These are phyloP conservation scores for Macropodus opercularis DNA, from an alignment of 2,797 vertebrate species.

Conservation along the genomic window DNA sequence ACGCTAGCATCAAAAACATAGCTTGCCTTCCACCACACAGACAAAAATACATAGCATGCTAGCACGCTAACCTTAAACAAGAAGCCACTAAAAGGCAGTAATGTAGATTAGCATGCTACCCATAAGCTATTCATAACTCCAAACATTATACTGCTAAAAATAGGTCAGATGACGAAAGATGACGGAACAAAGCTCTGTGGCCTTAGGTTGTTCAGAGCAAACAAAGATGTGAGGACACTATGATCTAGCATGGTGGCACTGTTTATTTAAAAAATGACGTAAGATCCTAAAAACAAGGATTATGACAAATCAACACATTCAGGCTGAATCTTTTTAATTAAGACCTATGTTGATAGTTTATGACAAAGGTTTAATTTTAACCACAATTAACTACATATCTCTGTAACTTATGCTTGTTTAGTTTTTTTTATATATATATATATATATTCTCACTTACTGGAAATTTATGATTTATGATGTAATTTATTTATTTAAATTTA, in stretches of 20 bases:
- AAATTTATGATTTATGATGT: too few species aligned
- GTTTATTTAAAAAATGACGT: conserved; percentile 17
- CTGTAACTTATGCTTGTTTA: too few species aligned
- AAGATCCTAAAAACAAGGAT: not conserved
- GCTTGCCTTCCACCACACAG: conserved; percentile 50
- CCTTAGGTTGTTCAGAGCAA: conserved; percentile 41
- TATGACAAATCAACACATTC: too few species aligned
- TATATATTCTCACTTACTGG: too few species aligned
- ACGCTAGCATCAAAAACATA: conserved; percentile 50
- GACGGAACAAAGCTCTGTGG: conserved; percentile 35
- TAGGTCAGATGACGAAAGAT: conserved; percentile 42
- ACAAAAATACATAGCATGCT: conserved; percentile 55
- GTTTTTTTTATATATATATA: too few species aligned
- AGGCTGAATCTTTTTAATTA: too few species aligned
- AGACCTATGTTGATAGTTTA: too few species aligned
- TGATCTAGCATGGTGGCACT: conserved; percentile 2
- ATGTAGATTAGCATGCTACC: conserved; percentile 43
- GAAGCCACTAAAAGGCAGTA: conserved; percentile 31
- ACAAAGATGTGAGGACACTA: conserved; percentile 40
- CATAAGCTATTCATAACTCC: conserved; percentile 40
- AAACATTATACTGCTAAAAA: conserved; percentile 47
- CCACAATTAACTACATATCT: too few species aligned
- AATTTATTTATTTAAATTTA: too few species aligned
- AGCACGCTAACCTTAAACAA: conserved; percentile 38
- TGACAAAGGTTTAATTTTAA: too few species aligned